These are phyloP conservation scores for human (Homo sapiens) DNA, from an alignment of 2,113 vertebrate genomes.

Conservation along the genomic window DNA sequence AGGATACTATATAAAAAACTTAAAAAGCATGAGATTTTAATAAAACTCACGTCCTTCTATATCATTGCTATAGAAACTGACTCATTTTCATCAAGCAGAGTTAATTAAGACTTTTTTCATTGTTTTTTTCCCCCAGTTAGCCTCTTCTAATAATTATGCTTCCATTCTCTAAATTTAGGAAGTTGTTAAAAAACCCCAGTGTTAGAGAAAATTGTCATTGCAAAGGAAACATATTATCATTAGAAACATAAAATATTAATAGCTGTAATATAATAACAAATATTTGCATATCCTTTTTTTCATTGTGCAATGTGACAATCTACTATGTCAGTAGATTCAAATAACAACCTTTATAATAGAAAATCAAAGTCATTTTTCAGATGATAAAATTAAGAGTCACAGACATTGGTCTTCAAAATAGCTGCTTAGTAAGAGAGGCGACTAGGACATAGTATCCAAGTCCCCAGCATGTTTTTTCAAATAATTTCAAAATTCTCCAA, in stretches of 20 bases:
- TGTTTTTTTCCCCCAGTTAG: neutral
- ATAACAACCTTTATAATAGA: neutral
- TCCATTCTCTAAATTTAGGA: neutral
- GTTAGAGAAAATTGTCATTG: neutral
- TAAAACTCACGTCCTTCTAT: neutral
- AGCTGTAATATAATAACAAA: neutral
- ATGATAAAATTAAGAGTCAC: neutral
- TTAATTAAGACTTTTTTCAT: neutral
- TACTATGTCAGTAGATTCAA: neutral
- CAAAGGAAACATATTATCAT: neutral
- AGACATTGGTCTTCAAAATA: neutral
- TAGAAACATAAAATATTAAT: neutral
- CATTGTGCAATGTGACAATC: neutral
- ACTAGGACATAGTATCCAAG: neutral
- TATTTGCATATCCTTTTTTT: neutral
- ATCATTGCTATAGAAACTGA: neutral
- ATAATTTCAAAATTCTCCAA: constrained; percentile 16
- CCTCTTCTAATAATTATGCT: neutral
- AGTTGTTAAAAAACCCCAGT: neutral
- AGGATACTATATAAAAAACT: neutral
- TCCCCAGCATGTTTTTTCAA: neutral
- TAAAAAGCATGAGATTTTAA: neutral
- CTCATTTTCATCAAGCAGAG: neutral
- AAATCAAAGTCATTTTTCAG: neutral
- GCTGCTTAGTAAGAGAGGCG: neutral